Percentiles rank a stretch among this genome's conserved stretches.
These are phyloP conservation scores for Sebastes kiyomatsui DNA, from an alignment of 2,797 vertebrate genomes.

Conservation along the genomic window DNA sequence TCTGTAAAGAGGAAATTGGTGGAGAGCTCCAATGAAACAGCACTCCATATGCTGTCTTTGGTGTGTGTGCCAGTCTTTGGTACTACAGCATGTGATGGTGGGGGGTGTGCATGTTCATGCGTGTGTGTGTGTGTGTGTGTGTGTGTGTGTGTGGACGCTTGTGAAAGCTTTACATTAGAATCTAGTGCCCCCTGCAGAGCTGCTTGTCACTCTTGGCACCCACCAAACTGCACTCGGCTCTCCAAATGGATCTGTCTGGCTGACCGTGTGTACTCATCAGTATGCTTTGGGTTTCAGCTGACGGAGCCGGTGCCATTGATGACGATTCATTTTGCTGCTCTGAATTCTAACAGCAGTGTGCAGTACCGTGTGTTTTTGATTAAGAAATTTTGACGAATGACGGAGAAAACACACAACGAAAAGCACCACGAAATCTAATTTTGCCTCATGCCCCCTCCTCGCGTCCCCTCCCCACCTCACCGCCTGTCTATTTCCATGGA, in stretches of 20 bases:
- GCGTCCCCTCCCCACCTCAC: constrained; percentile 13
- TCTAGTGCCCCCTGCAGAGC: constrained; percentile 62
- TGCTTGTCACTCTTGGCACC: constrained; percentile 52
- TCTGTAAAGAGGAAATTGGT: constrained; percentile 79
- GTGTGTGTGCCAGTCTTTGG: constrained; percentile 56
- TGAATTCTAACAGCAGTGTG: constrained; percentile 16
- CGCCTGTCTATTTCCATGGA: constrained; percentile 20
- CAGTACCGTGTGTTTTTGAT: constrained; percentile 1
- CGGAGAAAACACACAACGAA: constrained; percentile 19
- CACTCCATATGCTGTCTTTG: constrained; percentile 71
- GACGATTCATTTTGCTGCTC: constrained; percentile 47
- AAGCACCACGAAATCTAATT: constrained; percentile 17
- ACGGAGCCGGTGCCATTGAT: constrained; percentile 53
- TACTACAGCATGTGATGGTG: constrained; percentile 15
- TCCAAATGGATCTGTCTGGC: constrained; percentile 58
- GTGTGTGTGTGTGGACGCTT: not conserved
- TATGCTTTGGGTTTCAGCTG: constrained; percentile 61
- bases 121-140: not conserved
- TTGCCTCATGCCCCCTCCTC: constrained; percentile 3
- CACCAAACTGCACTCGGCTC: constrained; percentile 45
- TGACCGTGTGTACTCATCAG: constrained; percentile 65
- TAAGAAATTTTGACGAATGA: constrained; percentile 22
- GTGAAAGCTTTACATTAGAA: constrained; percentile 65
- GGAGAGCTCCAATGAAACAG: constrained; percentile 75
- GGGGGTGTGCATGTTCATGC: constrained; percentile 16